phyloP scores from a whole-genome alignment of 2,113 vertebrate genomes.

The Chrysochloris asiatica region DNA sequence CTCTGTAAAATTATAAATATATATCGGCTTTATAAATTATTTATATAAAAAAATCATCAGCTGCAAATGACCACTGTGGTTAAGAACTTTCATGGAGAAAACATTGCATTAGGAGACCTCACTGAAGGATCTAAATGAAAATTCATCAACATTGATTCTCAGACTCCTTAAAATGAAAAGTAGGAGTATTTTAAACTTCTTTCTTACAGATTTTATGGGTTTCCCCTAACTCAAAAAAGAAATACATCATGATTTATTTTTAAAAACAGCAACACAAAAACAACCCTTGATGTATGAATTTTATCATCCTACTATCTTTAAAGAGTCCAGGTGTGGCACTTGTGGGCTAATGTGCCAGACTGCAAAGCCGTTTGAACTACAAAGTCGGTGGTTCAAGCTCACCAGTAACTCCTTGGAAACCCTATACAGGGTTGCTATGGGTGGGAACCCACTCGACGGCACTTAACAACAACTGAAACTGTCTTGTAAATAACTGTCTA shows the following conservation, averaged over 20 bases:
- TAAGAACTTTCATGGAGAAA: slow-evolving; percentile 83
- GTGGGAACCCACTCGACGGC: too few species aligned
- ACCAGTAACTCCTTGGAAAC: too few species aligned
- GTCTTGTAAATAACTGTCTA: slow-evolving; percentile 57
- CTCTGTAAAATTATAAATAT: slow-evolving; percentile 83
- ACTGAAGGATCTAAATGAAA: slow-evolving; percentile 77
- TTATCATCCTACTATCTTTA: not conserved
- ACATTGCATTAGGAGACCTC: slow-evolving; percentile 76
- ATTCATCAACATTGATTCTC: slow-evolving; percentile 64
- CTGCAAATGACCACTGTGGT: slow-evolving; percentile 81
- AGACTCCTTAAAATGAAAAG: slow-evolving; percentile 64
- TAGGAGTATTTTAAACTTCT: slow-evolving; percentile 53
- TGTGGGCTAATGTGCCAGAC: too few species aligned
- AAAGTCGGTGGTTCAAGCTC: too few species aligned
- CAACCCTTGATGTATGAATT: not conserved
- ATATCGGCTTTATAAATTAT: slow-evolving; percentile 87
- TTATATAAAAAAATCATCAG: slow-evolving; percentile 83
- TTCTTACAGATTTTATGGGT: not conserved
- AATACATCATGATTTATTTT: not conserved
- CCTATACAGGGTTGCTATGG: too few species aligned
- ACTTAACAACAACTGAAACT: too few species aligned
- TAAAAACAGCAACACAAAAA: not conserved
- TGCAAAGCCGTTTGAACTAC: too few species aligned
- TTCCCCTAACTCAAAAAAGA: slow-evolving; percentile 45
- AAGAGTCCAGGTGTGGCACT: too few species aligned